Evolutionary conservation across 2,113 vertebrate genomes (phyloP), one percentile per base, ranked within the genome.

Genomic region (Ceyx melanurus): DNA sequence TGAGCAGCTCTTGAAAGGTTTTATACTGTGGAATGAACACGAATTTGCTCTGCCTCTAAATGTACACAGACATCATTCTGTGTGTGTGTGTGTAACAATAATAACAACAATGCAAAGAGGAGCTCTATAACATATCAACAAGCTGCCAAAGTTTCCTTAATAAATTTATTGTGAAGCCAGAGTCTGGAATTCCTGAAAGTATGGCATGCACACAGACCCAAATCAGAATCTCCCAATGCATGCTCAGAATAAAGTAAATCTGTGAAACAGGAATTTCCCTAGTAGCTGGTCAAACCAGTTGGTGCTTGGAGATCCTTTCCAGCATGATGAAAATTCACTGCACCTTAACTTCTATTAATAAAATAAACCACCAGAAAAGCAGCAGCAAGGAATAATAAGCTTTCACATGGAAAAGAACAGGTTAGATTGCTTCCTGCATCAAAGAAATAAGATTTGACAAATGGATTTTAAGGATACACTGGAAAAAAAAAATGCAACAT

Each of bases 361-460:
- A 79, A 89, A 82, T 2, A 51, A 76, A 61, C 8, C 40, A 64
- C 15, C 26, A 22, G n/a, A 54, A 90, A 82, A 50, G 51, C 11
- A 90, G 20, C 26, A 93, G 40, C 17, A 26, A 73, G 35, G 54
- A 90, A 76, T 57, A 90, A 76, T 57, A 76, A 79, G 31, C 3
- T 83, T 61, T 88, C 80, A 74, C 15, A 43, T 56, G 66, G 53
- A 76, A 73, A 92, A 22, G 26, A 91, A n/a, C 0, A 0, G 8
- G 45, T 91, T 67, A 40, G 23, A 43, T 68, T 75, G 51, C 53
- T 21, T 61, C 16, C 18, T 53, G 18, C 65, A 88, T 62, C 54
- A 42, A 57, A 90, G 42, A 70, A n/a, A 19, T 57, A 5, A 42
- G 68, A 82, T 86, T 86, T 92, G 25, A 80, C 11, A 82, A 89